Conservation (phyloP, 2,888 invertebrate genomes). For the Spisula solida region DNA sequence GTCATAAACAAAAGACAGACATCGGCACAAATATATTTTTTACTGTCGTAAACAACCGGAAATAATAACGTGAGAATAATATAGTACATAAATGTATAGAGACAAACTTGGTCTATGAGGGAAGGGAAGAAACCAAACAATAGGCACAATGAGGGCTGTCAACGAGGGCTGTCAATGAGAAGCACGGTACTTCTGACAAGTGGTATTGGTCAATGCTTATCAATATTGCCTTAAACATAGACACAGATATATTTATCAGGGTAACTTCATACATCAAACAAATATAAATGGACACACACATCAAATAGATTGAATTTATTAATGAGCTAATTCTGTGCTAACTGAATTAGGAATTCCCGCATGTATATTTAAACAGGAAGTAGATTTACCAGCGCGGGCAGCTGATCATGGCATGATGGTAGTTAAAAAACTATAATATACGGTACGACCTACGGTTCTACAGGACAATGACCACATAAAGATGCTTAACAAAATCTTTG, state of each 20-base stretch:
- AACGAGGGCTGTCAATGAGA: not conserved
- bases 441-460: not conserved
- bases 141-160: not conserved
- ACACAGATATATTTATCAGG: not conserved
- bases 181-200: not conserved
- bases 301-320: constrained; percentile 4
- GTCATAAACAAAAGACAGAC: not conserved
- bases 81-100: not conserved
- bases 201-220: not conserved
- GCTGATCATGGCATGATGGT: not conserved
- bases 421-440: constrained; percentile 5
- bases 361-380: constrained; percentile 22
- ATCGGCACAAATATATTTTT: not conserved
- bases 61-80: not conserved
- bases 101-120: not conserved
- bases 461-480: not conserved
- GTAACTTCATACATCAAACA: constrained; percentile 1
- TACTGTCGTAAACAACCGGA: constrained; percentile 4
- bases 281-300: constrained; percentile 10
- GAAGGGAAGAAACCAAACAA: not conserved
- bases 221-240: not conserved
- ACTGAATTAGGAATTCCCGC: not conserved
- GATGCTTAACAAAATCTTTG: not conserved
- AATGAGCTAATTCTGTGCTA: not conserved
- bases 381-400: not conserved